A percentile compares a stretch with the other conserved stretches of the same genome.
These are phyloP conservation scores for Ceratotherium simum DNA, from an alignment of 2,113 vertebrate genomes.

Conservation along the genomic window DNA sequence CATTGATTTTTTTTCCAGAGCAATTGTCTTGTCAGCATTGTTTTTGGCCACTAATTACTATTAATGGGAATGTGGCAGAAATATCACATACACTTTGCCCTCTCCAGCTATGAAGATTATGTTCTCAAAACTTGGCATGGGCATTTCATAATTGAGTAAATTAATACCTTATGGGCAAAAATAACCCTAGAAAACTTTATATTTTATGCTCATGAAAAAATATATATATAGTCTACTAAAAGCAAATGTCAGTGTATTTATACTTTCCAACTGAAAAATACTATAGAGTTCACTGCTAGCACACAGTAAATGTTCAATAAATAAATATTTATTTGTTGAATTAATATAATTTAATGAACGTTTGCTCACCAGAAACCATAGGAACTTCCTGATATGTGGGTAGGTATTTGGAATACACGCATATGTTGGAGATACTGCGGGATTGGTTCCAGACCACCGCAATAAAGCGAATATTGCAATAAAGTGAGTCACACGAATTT, in stretches of 20 bases:
- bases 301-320: neutral
- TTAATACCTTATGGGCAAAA: neutral
- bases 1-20: neutral
- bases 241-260: neutral
- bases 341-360: neutral
- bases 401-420: neutral
- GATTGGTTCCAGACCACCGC: too few species aligned
- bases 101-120: neutral
- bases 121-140: neutral
- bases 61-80: neutral
- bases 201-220: neutral
- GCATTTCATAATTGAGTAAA: neutral
- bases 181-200: neutral
- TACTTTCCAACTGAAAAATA: neutral
- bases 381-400: neutral
- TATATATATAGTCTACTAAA: neutral
- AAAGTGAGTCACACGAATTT: too few species aligned
- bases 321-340: conserved; percentile 3
- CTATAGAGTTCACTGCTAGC: neutral
- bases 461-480: too few species aligned
- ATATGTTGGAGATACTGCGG: too few species aligned
- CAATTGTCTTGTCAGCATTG: neutral
- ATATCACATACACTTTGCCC: neutral
- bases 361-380: neutral
- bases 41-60: neutral